Percentiles rank a stretch among this genome's conserved stretches.
phyloP scores from a whole-genome alignment of 1,140 invertebrate species.

The Saccostrea echinata region DNA sequence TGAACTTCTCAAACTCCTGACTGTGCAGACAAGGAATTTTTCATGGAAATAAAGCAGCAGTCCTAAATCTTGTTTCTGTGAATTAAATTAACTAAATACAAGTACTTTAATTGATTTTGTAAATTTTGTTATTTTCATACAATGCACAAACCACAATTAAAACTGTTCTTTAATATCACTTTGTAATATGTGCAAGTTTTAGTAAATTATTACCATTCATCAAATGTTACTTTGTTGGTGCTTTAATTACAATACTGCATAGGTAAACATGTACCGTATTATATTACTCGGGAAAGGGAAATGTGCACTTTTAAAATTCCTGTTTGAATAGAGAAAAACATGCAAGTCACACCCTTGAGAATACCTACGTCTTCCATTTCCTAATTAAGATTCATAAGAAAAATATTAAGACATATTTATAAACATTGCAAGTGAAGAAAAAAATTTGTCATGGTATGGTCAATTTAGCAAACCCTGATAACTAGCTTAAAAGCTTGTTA shows the following conservation, averaged over 20 bases:
- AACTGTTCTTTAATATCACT: no score
- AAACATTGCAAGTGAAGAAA: neutral
- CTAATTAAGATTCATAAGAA: neutral
- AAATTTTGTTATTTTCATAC: neutral
- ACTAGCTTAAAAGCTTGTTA: neutral
- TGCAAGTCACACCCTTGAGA: constrained; percentile 3
- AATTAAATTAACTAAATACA: neutral
- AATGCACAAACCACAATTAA: no score
- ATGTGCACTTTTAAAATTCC: neutral
- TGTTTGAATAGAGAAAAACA: neutral
- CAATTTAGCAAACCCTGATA: neutral
- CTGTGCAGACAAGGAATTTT: neutral
- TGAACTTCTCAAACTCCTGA: neutral
- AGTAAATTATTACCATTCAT: no score
- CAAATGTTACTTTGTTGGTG: no score
- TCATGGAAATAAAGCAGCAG: neutral
- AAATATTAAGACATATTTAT: neutral
- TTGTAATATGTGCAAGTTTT: no score
- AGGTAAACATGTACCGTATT: neutral
- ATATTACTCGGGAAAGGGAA: neutral
- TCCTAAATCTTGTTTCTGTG: neutral
- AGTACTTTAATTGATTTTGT: no score
- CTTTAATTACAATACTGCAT: no score
- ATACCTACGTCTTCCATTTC: constrained; percentile 28
- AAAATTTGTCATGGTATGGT: no score